phyloP scores from a whole-genome alignment of 2,113 vertebrate genomes.

The Saiga tatarica region DNA sequence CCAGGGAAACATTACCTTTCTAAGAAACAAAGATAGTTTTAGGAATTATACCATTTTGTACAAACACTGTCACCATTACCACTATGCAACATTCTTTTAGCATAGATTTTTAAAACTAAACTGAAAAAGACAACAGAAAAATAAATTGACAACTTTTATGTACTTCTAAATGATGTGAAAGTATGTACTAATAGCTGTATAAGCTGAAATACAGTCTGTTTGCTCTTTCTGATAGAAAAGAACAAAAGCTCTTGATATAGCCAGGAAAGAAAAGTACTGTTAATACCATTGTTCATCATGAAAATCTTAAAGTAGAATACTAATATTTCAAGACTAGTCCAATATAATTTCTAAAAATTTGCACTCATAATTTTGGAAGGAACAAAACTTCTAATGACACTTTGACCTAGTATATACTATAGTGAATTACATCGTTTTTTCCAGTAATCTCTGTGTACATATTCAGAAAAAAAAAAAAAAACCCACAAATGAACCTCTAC shows the following conservation, averaged over 20 bases:
- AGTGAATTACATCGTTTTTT: background rate
- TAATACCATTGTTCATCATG: background rate
- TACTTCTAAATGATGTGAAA: background rate
- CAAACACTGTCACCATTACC: background rate
- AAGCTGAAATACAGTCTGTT: background rate
- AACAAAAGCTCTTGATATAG: background rate
- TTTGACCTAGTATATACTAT: background rate
- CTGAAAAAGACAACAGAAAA: background rate
- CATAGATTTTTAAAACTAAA: background rate
- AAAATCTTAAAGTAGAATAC: background rate
- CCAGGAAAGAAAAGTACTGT: background rate
- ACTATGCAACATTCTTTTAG: background rate
- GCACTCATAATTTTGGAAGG: background rate
- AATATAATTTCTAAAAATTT: background rate
- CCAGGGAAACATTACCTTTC: background rate
- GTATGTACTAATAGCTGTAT: background rate
- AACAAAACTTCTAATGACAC: background rate
- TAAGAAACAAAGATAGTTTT: background rate
- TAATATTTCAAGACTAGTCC: background rate
- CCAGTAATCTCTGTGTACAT: background rate
- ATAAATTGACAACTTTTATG: background rate
- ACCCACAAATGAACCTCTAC: background rate
- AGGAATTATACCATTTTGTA: background rate
- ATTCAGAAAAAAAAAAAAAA: background rate
- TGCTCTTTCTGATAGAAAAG: background rate